phyloP scores from a whole-genome alignment of 2,888 invertebrate species.

The Onchidella celtica region DNA sequence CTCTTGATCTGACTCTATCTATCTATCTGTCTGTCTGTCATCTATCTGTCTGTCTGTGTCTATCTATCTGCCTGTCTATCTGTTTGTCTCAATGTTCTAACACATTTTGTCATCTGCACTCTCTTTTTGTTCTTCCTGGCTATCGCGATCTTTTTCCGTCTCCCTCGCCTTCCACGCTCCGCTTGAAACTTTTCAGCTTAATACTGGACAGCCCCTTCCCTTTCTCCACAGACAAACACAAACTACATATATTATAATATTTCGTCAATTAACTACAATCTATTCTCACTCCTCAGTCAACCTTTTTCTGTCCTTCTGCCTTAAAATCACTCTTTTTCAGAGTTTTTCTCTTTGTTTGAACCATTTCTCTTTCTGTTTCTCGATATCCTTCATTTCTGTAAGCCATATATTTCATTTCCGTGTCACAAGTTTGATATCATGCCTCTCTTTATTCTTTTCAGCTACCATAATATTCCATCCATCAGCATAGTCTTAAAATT shows the following conservation, averaged over 20 bases:
- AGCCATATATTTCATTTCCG: background rate
- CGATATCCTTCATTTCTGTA: background rate
- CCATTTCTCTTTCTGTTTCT: background rate
- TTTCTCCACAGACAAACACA: background rate
- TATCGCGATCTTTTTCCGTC: no score
- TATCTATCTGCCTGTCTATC: no score
- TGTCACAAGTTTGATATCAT: background rate
- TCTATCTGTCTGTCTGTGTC: no score
- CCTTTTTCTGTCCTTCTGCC: background rate
- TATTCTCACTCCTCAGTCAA: background rate
- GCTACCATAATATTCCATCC: slow-evolving; percentile 3
- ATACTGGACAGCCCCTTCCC: background rate
- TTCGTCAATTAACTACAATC: background rate
- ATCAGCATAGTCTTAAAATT: background rate
- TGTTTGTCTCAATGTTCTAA: no score
- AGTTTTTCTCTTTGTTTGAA: background rate
- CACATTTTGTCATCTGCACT: no score
- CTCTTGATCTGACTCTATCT: no score
- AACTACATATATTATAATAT: background rate
- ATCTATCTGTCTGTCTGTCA: no score
- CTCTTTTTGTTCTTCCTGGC: no score
- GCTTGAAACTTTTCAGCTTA: no score
- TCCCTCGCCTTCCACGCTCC: no score
- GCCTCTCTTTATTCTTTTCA: background rate
- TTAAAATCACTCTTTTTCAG: background rate